phyloP scores from a whole-genome alignment of 2,888 invertebrate species.

The Tetragonisca angustula region DNA sequence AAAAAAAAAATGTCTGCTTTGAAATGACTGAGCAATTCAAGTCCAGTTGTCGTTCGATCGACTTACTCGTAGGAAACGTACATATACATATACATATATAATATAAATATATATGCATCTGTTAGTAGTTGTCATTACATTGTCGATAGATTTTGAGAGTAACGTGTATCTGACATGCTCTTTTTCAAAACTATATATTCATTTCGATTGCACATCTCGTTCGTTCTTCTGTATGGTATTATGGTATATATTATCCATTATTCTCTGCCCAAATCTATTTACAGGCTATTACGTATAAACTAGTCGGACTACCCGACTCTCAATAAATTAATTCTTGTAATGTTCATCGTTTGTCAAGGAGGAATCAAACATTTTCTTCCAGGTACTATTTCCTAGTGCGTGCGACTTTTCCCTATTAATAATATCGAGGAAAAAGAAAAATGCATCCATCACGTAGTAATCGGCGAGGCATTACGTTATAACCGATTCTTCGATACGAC shows the following conservation, averaged over 20 bases:
- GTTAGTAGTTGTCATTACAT: neutral
- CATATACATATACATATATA: neutral
- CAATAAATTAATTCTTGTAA: neutral
- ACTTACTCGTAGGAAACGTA: neutral
- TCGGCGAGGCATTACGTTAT: slow-evolving; percentile 17
- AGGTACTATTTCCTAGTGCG: slow-evolving; percentile 9
- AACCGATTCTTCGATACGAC: slow-evolving; percentile 38
- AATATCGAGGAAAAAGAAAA: slow-evolving; percentile 6
- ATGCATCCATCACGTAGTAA: slow-evolving; percentile 9
- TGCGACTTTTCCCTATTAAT: slow-evolving; percentile 25
- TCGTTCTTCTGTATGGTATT: neutral
- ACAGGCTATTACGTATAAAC: neutral
- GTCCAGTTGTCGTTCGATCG: slow-evolving; percentile 53
- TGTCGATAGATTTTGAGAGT: neutral
- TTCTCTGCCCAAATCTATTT: neutral
- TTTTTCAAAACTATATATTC: neutral
- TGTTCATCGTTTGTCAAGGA: neutral
- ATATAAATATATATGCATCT: neutral
- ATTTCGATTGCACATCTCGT: slow-evolving; percentile 4
- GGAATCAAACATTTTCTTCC: slow-evolving; percentile 57
- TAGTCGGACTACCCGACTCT: neutral
- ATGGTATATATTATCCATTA: neutral
- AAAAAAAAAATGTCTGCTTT: slow-evolving; percentile 42
- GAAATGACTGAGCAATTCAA: slow-evolving; percentile 53
- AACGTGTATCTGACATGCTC: neutral